Conservation (phyloP, 2,888 invertebrate genomes). For the Melieria picta region DNA sequence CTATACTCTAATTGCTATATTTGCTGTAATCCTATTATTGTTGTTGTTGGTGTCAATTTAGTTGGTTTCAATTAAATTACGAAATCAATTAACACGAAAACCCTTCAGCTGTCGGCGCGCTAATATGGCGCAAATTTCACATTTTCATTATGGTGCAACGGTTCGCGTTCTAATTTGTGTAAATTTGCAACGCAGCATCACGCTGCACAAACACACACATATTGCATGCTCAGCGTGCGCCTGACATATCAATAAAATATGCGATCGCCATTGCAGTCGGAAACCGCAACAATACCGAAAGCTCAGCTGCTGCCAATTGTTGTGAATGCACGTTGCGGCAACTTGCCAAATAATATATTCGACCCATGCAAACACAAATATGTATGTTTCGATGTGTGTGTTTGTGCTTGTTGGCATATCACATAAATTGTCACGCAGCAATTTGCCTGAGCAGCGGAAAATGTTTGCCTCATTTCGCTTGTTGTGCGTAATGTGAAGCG, state of each 20-base stretch:
- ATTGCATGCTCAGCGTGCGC: not conserved
- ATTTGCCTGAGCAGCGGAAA: no score
- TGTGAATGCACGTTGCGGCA: no score
- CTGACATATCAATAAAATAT: no score
- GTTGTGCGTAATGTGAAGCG: no score
- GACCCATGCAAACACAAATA: not conserved
- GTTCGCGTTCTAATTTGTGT: no score
- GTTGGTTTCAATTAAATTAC: conserved; percentile 23
- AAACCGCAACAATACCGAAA: no score
- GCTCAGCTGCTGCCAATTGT: no score
- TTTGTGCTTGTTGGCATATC: not conserved
- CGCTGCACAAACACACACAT: not conserved
- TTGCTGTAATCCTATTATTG: conserved; percentile 3
- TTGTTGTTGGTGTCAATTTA: not conserved
- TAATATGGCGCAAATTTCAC: not conserved
- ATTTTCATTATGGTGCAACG: no score
- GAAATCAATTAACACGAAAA: conserved; percentile 28
- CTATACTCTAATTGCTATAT: conserved; percentile 15
- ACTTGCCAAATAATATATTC: not conserved
- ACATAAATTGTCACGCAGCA: no score
- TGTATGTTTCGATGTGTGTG: conserved; percentile 3
- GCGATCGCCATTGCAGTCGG: no score
- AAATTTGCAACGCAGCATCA: not conserved
- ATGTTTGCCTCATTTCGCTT: no score
- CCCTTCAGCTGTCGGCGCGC: conserved; percentile 25